Evolutionary conservation across 2,888 invertebrate species (phyloP), one percentile per base, ranked within the genome.

Genomic region (Scrobipalpa costella): DNA sequence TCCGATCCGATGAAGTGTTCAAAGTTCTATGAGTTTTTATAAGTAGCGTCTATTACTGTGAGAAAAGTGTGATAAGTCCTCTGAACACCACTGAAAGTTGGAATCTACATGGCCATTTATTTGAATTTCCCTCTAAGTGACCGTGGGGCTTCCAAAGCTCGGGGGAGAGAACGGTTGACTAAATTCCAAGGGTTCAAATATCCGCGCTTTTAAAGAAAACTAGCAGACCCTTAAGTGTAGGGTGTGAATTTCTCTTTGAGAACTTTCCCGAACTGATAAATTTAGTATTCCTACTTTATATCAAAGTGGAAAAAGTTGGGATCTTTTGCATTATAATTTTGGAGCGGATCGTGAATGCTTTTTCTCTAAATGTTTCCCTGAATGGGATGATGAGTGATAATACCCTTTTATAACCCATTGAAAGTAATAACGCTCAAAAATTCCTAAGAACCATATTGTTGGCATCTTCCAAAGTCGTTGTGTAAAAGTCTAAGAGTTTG

Each of bases 151-250:
- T 72, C 71, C 63, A 50, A 73, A 77, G 68, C 88, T 83, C 88
- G 60, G 61, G 89, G 89, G 90, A 87, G 68, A 61, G 68, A 73
- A 84, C 84, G 90, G 80, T 85, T 86, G 88, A 90, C 88, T 90
- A 83, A 85, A 85, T 80, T 86, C 80, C 83, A 79, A 78, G 83
- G 86, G 86, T 79, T 85, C 83, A 78, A 81, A 83, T 85, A 80
- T 84, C 84, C 81, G 78, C 78, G 78, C 83, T 85, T 88, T 87
- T 86, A 86, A 88, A 86, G 85, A 85, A 84, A 86, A 79, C 85
- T 83, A 79, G 78, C 75, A 82, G 78, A 84, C 87, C 87, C 84
- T 80, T 74, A 73, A 76, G 74, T 71, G 77, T 71, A 70, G 85
- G 88, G 90, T 86, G 89, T 84, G 80, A 85, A 86, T 80, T 80